phyloP scores from a whole-genome alignment of 2,113 vertebrate species.

The Oenanthe melanoleuca region DNA sequence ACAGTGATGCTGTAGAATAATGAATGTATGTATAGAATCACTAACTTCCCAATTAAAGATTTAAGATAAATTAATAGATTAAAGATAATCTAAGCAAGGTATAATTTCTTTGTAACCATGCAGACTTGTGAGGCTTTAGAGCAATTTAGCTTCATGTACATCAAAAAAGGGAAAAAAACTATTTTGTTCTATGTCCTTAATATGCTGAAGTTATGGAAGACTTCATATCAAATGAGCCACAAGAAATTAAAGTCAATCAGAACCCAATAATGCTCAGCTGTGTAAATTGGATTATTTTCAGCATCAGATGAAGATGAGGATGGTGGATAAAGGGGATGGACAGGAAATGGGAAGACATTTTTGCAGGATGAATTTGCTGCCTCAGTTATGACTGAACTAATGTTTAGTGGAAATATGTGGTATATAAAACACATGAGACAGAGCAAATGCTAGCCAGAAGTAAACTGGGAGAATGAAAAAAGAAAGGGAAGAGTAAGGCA shows the following conservation, averaged over 20 bases:
- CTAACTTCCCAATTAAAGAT: background rate
- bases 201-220: background rate
- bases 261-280: background rate
- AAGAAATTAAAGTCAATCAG: background rate
- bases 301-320: background rate
- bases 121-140: background rate
- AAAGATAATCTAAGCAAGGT: background rate
- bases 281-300: background rate
- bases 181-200: background rate
- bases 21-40: background rate
- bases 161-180: background rate
- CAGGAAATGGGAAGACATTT: background rate
- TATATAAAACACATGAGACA: background rate
- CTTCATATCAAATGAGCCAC: background rate
- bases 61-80: background rate
- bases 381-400: background rate
- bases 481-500: background rate
- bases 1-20: background rate
- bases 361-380: background rate
- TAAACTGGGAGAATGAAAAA: accelerated
- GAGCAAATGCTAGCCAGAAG: background rate
- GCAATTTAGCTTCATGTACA: background rate
- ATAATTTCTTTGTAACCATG: background rate
- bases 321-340: background rate
- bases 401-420: background rate